Percentiles rank a stretch among this genome's conserved stretches.
These are phyloP conservation scores for Lepidothrix coronata DNA, from an alignment of 2,113 vertebrate species.

Conservation along the genomic window DNA sequence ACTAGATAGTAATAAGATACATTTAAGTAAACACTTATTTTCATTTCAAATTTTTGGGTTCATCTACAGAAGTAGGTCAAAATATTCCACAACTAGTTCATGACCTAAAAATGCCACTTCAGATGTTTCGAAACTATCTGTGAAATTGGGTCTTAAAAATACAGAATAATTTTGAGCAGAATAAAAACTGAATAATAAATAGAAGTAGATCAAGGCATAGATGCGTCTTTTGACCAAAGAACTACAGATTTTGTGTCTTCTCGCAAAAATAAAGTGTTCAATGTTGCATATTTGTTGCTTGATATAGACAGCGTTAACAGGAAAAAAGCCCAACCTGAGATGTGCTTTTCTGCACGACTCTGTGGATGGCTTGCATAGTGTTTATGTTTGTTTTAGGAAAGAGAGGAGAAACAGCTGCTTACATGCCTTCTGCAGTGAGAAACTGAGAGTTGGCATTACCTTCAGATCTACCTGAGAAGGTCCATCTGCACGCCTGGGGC, in stretches of 20 bases:
- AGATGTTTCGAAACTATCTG: background rate
- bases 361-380: background rate
- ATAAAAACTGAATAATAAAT: background rate
- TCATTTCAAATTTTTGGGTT: background rate
- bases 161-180: background rate
- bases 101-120: conserved; percentile 33
- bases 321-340: background rate
- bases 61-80: conserved; percentile 28
- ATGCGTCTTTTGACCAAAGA: background rate
- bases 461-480: background rate
- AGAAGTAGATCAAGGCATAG: background rate
- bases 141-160: background rate
- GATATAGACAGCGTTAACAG: background rate
- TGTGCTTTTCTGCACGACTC: background rate
- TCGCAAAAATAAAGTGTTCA: background rate
- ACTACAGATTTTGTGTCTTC: background rate
- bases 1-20: background rate
- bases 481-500: background rate
- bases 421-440: accelerated
- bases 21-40: background rate
- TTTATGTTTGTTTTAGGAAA: background rate
- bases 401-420: background rate
- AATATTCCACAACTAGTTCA: background rate
- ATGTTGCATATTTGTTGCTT: background rate
- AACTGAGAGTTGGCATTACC: background rate